Percentiles rank a stretch among this genome's conserved stretches.
Evolutionary conservation across 2,888 invertebrate species (phyloP).

Genomic region (Nemoura dubitans): DNA sequence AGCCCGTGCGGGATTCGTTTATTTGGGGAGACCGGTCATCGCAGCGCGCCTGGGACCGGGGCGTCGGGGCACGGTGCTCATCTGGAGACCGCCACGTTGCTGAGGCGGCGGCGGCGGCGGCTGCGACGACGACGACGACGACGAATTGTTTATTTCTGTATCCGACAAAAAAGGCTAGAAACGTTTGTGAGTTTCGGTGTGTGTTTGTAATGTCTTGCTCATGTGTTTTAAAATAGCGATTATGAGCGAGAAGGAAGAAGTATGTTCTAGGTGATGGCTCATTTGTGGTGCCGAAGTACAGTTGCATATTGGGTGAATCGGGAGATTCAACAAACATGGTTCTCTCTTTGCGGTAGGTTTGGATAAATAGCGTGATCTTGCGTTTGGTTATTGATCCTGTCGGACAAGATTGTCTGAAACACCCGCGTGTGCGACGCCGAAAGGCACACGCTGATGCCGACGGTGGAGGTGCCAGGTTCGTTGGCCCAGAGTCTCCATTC

Average conservation of each 20-base stretch:
- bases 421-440: background rate
- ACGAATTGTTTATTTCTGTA: slow-evolving; percentile 34
- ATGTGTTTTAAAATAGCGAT: slow-evolving; percentile 27
- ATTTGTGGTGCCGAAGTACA: background rate
- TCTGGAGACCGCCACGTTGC: background rate
- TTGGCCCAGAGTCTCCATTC: background rate
- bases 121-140: background rate
- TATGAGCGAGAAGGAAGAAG: background rate
- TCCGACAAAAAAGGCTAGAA: slow-evolving; percentile 29
- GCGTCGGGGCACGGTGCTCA: background rate
- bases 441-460: background rate
- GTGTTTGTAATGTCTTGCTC: slow-evolving; percentile 2
- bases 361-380: background rate
- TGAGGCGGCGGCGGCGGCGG: background rate
- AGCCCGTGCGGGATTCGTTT: background rate
- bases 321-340: background rate
- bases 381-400: background rate
- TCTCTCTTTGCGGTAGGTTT: background rate
- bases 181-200: background rate
- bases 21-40: slow-evolving; percentile 24
- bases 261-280: background rate
- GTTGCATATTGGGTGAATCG: background rate
- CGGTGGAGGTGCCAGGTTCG: background rate
- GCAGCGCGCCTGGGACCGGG: background rate
- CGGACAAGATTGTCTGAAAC: background rate